Percentiles rank a stretch among this genome's conserved stretches.
These are phyloP conservation scores for Bombus soroeensis DNA, from an alignment of 1,140 invertebrate genomes.

Conservation along the genomic window DNA sequence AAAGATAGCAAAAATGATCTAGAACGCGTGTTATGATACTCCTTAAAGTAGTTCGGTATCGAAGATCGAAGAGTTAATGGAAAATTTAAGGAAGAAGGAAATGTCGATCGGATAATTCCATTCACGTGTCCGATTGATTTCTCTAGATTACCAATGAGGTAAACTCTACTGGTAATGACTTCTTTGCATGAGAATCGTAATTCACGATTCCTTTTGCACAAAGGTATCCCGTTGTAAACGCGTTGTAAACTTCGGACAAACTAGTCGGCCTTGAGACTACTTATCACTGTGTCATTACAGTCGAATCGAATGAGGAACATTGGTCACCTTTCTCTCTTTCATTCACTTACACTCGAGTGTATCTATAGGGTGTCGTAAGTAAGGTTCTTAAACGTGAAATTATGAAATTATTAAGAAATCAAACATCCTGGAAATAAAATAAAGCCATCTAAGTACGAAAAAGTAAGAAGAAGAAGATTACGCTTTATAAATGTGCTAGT, in stretches of 20 bases:
- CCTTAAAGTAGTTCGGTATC: rapidly evolving
- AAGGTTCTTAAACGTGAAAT: neutral
- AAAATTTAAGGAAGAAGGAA: neutral
- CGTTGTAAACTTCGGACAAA: constrained; percentile 33
- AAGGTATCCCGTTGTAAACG: constrained; percentile 18
- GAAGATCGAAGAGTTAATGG: neutral
- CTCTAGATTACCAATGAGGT: neutral
- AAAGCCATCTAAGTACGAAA: no score
- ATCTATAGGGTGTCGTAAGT: neutral
- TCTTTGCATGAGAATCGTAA: neutral
- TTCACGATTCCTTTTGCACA: neutral
- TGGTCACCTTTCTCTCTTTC: neutral
- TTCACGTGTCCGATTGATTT: neutral
- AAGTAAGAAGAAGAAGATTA: no score
- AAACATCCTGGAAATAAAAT: no score
- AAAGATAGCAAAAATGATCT: no score
- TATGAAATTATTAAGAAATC: neutral
- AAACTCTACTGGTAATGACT: neutral
- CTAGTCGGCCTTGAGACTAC: constrained; percentile 67
- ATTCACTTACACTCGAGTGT: neutral
- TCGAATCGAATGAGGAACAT: constrained; percentile 10
- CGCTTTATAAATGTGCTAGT: no score
- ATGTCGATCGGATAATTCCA: neutral
- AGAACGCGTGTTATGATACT: no score
- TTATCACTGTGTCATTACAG: constrained; percentile 56